phyloP scores from a whole-genome alignment of 2,888 invertebrate species.

The Xanthostigma xanthostigma region DNA sequence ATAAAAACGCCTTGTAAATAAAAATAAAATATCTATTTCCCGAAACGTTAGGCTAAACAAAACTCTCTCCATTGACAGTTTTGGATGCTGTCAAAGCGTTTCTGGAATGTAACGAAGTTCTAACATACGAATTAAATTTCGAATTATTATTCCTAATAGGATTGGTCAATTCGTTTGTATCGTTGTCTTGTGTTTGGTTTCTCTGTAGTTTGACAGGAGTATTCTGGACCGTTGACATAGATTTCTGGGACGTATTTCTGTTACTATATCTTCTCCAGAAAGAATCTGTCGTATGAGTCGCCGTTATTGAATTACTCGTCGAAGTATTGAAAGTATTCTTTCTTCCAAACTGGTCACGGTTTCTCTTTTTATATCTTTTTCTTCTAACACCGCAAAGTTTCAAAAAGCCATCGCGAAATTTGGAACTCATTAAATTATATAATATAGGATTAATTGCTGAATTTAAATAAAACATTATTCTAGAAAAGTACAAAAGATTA shows the following conservation, averaged over 20 bases:
- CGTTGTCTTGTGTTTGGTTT: too few species aligned
- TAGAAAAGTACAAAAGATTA: conserved; percentile 68
- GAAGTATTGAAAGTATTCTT: conserved; percentile 52
- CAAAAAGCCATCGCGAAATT: conserved; percentile 71
- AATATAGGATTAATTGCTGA: conserved; percentile 84
- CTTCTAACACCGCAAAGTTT: conserved; percentile 39
- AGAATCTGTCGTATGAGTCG: conserved; percentile 42
- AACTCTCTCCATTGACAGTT: too few species aligned
- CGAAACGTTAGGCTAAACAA: too few species aligned
- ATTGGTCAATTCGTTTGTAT: too few species aligned
- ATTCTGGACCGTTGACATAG: neutral
- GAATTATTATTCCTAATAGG: too few species aligned
- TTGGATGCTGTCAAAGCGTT: too few species aligned
- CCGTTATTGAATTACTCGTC: conserved; percentile 41
- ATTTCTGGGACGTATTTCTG: conserved; percentile 23
- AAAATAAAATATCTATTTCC: too few species aligned
- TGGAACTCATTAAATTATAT: conserved; percentile 84
- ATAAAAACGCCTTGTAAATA: too few species aligned
- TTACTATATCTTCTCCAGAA: conserved; percentile 46
- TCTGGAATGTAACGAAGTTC: too few species aligned
- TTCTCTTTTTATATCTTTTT: conserved; percentile 18
- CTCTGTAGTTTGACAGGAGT: too few species aligned
- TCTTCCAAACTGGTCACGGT: conserved; percentile 38
- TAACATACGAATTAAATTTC: too few species aligned
- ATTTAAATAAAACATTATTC: conserved; percentile 79